phyloP scores from a whole-genome alignment of 2,888 invertebrate species.

The Epistrophella euchroma region DNA sequence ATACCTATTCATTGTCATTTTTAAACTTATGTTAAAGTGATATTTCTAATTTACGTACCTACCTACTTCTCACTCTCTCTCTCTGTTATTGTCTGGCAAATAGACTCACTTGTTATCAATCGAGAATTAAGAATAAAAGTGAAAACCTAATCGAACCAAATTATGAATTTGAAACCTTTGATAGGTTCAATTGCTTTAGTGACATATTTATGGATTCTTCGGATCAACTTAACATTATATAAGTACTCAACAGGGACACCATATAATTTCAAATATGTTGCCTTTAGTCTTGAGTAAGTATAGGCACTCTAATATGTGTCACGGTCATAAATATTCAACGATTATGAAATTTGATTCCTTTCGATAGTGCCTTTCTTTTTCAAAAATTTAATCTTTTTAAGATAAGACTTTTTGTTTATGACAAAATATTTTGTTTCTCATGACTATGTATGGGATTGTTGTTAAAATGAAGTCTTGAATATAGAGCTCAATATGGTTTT shows the following conservation, averaged over 20 bases:
- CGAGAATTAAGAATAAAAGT: not conserved
- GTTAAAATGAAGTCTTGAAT: too few species aligned
- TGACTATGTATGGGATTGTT: too few species aligned
- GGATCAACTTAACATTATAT: not conserved
- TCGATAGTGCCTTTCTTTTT: not conserved
- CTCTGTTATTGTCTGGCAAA: too few species aligned
- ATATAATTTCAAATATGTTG: not conserved
- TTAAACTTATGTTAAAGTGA: too few species aligned
- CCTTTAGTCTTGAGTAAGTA: not conserved
- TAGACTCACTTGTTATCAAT: not conserved
- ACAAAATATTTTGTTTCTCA: too few species aligned
- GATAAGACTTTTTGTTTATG: constrained; percentile 1
- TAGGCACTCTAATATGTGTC: not conserved
- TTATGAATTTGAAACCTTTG: constrained; percentile 44
- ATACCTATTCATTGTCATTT: too few species aligned
- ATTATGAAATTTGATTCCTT: constrained; percentile 17
- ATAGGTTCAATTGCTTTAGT: constrained; percentile 32
- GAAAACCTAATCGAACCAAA: not conserved
- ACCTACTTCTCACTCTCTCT: too few species aligned
- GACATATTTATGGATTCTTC: constrained; percentile 68
- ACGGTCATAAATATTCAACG: constrained; percentile 28
- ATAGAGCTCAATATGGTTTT: too few species aligned
- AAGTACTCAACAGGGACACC: not conserved
- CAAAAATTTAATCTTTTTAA: not conserved
- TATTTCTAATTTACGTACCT: too few species aligned